Percentiles rank a stretch among this genome's conserved stretches.
These are phyloP conservation scores for Brachionichthys hirsutus DNA, from an alignment of 2,113 vertebrate species.

Conservation along the genomic window DNA sequence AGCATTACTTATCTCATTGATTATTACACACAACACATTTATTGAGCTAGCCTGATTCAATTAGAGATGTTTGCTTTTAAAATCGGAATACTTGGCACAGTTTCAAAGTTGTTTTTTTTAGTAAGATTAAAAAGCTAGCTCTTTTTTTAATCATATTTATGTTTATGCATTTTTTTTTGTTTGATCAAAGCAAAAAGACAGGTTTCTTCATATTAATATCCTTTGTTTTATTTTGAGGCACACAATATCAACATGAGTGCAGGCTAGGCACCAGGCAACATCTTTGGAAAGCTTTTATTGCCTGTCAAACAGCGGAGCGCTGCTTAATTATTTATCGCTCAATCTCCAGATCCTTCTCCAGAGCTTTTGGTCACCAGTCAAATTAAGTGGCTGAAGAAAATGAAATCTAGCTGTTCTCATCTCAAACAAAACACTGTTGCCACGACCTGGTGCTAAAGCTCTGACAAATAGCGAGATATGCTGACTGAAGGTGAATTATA, in stretches of 20 bases:
- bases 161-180: neutral
- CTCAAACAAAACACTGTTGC: neutral
- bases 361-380: slow-evolving; percentile 27
- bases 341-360: slow-evolving; percentile 6
- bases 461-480: too few relatives aligned
- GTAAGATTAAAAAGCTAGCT: too few relatives aligned
- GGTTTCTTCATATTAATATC: slow-evolving; percentile 20
- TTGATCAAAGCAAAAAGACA: neutral
- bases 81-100: too few relatives aligned
- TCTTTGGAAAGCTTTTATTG: slow-evolving; percentile 17
- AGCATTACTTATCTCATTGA: too few relatives aligned
- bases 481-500: too few relatives aligned
- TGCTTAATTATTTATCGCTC: slow-evolving; percentile 1
- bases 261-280: slow-evolving; percentile 3
- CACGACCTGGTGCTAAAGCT: too few relatives aligned
- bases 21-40: too few relatives aligned
- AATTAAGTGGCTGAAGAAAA: slow-evolving; percentile 27
- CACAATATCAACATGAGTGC: slow-evolving; percentile 15
- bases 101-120: too few relatives aligned
- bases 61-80: too few relatives aligned
- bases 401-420: slow-evolving; percentile 8
- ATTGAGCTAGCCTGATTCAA: too few relatives aligned
- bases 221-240: slow-evolving; percentile 30
- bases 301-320: slow-evolving; percentile 1
- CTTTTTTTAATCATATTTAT: neutral